Percentiles rank a stretch among this genome's conserved stretches.
These are phyloP conservation scores for Temnothorax nylanderi DNA, from an alignment of 1,140 invertebrate species.

Conservation along the genomic window DNA sequence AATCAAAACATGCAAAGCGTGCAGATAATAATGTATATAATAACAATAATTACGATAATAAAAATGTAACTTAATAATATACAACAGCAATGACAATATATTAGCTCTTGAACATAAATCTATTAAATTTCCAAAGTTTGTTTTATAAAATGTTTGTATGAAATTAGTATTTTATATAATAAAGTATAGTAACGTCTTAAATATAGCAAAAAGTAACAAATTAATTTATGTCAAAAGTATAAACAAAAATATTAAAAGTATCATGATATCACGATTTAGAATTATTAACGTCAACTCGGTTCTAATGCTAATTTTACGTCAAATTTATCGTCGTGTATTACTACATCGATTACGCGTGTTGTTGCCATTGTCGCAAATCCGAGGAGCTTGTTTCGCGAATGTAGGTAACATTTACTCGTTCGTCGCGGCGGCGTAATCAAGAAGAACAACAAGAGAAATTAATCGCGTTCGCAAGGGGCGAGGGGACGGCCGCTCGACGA, in stretches of 20 bases:
- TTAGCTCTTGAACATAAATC: neutral
- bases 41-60: neutral
- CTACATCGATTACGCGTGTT: slow-evolving; percentile 26
- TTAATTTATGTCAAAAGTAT: neutral
- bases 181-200: neutral
- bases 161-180: neutral
- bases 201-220: neutral
- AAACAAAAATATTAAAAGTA: neutral
- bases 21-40: neutral
- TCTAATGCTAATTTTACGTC: neutral
- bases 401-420: slow-evolving; percentile 46
- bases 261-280: neutral
- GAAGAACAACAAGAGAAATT: slow-evolving; percentile 53
- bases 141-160: neutral
- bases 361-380: slow-evolving; percentile 12
- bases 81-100: neutral
- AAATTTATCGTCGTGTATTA: neutral
- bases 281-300: neutral
- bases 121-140: neutral
- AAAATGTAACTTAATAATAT: neutral
- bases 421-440: slow-evolving; percentile 30
- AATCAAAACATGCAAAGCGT: neutral
- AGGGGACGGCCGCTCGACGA: slow-evolving; percentile 1
- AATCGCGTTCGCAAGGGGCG: slow-evolving; percentile 33
- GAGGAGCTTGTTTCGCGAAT: slow-evolving; percentile 19